Base-by-base conservation (phyloP, 2,113 vertebrate species). In the Pipa parva region DNA sequence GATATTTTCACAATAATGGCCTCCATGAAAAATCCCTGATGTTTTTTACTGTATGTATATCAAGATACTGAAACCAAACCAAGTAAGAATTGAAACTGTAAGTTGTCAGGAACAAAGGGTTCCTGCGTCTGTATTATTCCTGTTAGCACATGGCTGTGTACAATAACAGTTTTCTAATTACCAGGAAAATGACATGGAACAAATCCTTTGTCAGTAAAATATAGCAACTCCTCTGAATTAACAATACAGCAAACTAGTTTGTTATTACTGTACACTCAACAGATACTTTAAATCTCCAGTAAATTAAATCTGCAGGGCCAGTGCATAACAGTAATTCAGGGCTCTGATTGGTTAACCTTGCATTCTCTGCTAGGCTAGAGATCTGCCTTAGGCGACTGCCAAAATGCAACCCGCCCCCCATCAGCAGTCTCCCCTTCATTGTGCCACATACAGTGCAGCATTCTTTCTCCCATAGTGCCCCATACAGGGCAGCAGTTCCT, bases 131-230 rank as follows among this genome's bases (percentile, higher is more conserved):
- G 50, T 50, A 55, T 55, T 55, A 54, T 63, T 63, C 29, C n/a
- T 26, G 15, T 27, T 9, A 36, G 33, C 39, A 29, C 54, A 64
- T 46, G 46, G 37, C 63, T 33, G 26, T 56, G 37, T 33, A 58
- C 63, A 57, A 64, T 64, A 64, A 52, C 51, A 64, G n/a, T 55
- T 18, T 37, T 56, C 15, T 64, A 64, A 66, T 58, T 66, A 39
- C 27, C n/a, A 33, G 63, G 33, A 28, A 39, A 66, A 66, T 45
- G 45, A 64, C 48, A 48, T 21, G 56, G 63, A 57, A 45, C 6
- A 56, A 65, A 65, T 56, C 52, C 39, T 66, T 66, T 66, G 39
- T 66, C 27, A 17, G 63, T 26, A 57, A 18, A 7, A 33, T 36
- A 39, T 54, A 18, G 39, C 11, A 17, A 26, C 20, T 21, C 36